These are phyloP conservation scores for Botrylloides violaceus DNA, from an alignment of 23 tunicate species.

Conservation along the genomic window DNA sequence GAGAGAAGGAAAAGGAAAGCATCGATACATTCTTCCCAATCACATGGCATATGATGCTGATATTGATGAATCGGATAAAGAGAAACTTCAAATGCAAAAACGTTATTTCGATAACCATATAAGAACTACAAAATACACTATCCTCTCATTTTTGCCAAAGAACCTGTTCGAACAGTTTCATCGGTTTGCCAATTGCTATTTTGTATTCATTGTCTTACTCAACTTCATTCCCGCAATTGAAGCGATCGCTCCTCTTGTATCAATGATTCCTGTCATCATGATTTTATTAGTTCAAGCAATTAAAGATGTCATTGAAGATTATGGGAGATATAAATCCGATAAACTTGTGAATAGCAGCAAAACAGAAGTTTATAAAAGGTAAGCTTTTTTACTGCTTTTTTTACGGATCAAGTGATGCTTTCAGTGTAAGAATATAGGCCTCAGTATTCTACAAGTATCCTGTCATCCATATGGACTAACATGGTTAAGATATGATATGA, in stretches of 20 bases:
- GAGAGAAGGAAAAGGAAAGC: constrained; percentile 19
- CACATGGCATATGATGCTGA: constrained; percentile 4
- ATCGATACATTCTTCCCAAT: constrained; percentile 3
- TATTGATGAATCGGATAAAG: constrained; percentile 29
- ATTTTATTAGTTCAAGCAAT: constrained; percentile 77
- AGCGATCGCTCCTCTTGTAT: constrained; percentile 81
- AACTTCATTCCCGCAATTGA: constrained; percentile 88
- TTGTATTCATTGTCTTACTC: constrained; percentile 78
- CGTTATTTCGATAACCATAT: constrained; percentile 54
- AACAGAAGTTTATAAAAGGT: constrained; percentile 61
- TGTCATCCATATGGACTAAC: no score
- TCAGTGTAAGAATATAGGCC: no score
- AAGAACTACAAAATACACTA: constrained; percentile 89
- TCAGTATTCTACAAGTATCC: no score
- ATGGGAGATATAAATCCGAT: constrained; percentile 82
- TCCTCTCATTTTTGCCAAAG: constrained; percentile 80
- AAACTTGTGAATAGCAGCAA: constrained; percentile 37
- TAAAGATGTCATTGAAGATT: constrained; percentile 90
- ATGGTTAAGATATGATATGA: no score
- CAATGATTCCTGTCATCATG: constrained; percentile 81
- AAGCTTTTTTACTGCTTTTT: no score
- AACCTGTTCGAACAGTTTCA: constrained; percentile 98
- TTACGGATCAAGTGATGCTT: no score
- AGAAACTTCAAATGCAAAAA: constrained; percentile 41
- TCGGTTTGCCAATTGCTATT: constrained; percentile 96